phyloP scores from a whole-genome alignment of 2,888 invertebrate genomes.

The Salticus scenicus region DNA sequence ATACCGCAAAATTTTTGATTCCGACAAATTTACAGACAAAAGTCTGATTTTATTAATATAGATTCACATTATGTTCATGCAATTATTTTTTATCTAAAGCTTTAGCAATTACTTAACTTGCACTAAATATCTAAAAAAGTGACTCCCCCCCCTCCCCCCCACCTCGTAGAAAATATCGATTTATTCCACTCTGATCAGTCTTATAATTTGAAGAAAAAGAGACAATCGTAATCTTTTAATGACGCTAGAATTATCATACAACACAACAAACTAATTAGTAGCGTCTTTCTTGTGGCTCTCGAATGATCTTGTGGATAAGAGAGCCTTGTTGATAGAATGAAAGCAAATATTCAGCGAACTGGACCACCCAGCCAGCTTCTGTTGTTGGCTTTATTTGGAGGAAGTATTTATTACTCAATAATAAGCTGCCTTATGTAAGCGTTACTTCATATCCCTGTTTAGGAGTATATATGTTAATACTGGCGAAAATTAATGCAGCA shows the following conservation, averaged over 20 bases:
- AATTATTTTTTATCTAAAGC: no score
- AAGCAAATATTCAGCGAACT: neutral
- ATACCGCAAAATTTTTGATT: no score
- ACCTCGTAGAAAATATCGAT: no score
- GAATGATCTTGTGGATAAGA: neutral
- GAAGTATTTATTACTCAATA: neutral
- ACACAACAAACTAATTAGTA: neutral
- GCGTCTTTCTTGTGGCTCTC: neutral
- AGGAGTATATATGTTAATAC: neutral
- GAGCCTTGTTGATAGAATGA: conserved; percentile 1
- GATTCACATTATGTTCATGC: no score
- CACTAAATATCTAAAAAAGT: no score
- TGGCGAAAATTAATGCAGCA: neutral
- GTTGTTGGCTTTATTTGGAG: neutral
- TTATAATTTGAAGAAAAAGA: no score
- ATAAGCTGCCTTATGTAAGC: neutral
- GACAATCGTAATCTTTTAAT: neutral
- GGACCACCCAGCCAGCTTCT: neutral
- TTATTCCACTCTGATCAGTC: no score
- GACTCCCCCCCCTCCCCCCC: no score
- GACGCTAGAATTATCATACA: neutral
- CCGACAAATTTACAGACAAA: no score
- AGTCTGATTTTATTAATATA: no score
- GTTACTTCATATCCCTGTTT: neutral
- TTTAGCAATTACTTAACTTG: no score